Evolutionary conservation across 2,888 invertebrate species (phyloP), one percentile per base, ranked within the genome.

Genomic region (Meganola albula): DNA sequence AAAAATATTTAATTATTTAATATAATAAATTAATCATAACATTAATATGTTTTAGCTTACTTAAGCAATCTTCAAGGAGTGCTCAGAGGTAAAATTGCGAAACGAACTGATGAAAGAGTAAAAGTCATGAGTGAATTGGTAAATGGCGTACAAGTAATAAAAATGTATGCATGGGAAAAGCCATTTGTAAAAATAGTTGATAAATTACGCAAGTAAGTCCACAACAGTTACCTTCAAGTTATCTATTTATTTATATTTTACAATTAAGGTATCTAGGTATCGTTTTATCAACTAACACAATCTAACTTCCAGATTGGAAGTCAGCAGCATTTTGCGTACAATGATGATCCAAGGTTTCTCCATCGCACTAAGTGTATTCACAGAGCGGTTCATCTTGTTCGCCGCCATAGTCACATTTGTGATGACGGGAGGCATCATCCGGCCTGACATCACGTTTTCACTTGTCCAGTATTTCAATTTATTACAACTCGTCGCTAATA

Each of bases 111-210:
- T 59, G 90, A 92, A 62, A 82, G 95, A 43, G 90, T 95, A 7
- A 88, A 91, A 37, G 82, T 93, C 7, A 94, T 94, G 92, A 92
- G 91, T 50, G 94, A 95, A 74, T 89, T 95, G 33, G 90, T 95
- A 3, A 87, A 87, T 40, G 94, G 93, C 0, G 93, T 95, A 52
- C 89, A 92, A 57, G 92, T 94, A 1, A 93, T 95, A 51, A 95
- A 95, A 80, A 94, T 95, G 93, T 95, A 94, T 54, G 91, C 93
- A 1, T 95, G 95, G 91, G 95, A 95, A 61, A 90, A 89, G 44
- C 92, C 93, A 0, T 95, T 94, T 55, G 89, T 90, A 32, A 86
- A 88, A 34, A 72, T 93, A 0, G 90, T 94, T 2, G 88, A 88
- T 28, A 71, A 86, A 33, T 83, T 92, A 5, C 80, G 94, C 66